Base-by-base conservation (phyloP, 30 jellyfish, hydroid and myxozoan species). In the Cassiopea xamachana region DNA sequence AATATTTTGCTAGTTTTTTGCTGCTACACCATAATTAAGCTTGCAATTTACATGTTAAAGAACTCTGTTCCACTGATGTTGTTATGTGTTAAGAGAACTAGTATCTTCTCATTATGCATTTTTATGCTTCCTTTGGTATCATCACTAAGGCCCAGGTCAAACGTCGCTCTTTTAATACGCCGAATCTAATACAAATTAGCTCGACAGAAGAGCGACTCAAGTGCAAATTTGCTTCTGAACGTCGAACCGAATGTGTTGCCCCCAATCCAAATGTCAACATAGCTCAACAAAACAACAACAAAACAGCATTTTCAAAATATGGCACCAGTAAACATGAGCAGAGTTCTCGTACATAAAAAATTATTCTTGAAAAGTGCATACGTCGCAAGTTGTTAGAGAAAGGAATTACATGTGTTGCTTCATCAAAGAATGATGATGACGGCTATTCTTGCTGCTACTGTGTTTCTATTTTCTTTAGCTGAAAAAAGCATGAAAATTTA, bases 101-200 rank as follows among this genome's bases (percentile, higher is more conserved):
- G 39, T 27, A 27, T 27, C 39, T 27, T 27, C 39, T 27, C 39
- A 27, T 27, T 27, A 27, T 27, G 39, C 39, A 27, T 27, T 27
- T 27, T 27, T 27, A 27, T 27, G 39, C 39, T 27, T 27, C 39
- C 39, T 27, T 27, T 27, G 0, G 39, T 27, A 27, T 27, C 39
- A 27, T 27, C 39, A 27, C 39, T 55, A 55, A 84, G 92, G 92
- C 92, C 92, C 75, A 70, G 82, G 87, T 84, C 75, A 84, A 84
- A 84, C 77, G 93, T 73, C 93, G 69, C 93, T 86, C 93, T 86
- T 86, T 80, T 86, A 88, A 86, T 86, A 88, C 87, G 93, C 93
- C 87, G 93, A 86, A 86, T 72, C 85, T 48, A 84, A 84, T 84
- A 70, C 82, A 69, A 73, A 13, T 84, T 69, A 75, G 86, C 55